Base-by-base conservation (phyloP, 2,888 invertebrate species). In the Oscheius onirici region DNA sequence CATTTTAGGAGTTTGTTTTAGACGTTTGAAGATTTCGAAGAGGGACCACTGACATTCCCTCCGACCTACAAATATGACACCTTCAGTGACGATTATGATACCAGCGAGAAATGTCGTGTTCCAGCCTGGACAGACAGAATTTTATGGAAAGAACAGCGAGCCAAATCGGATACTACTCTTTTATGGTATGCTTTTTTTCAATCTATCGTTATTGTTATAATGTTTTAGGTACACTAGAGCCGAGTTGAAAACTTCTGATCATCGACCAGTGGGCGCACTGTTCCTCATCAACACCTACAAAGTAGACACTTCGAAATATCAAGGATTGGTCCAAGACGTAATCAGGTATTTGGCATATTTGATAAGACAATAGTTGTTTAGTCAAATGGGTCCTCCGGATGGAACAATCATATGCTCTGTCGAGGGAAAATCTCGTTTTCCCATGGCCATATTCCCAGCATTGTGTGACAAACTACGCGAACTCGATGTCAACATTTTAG, bases 21-120 rank as follows among this genome's bases (percentile, higher is more conserved):
- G 90, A 94, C 94, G 1, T 99, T 99, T 88, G 92, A 93, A 87
- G 94, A 94, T 85, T 99, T 95, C 88, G 91, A 92, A 68, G 99
- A 99, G 90, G 97, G 95, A 0, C 92, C 92, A 66, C 92, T 97
- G 41, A 92, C 91, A 54, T 99, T 99, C 88, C 92, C 94, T 15
- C 99, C 99, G 0, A 99, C 99, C 0, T 99, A 99, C 89, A 99
- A 99, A 88, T 99, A 99, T 88, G 99, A 99, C 90, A 90, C 97
- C 69, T 97, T 97, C 88, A 96, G 95, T 84, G 95, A 97, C 88
- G 97, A 97, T 89, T 99, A 97, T 88, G 99, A 99, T 88, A 97
- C 99, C 0, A 97, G 97, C 87, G 99, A 99, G 88, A 99, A 99
- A 89, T 80, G 80, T 63, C 76, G 80, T 34, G 73, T 75, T 0